phyloP scores from a whole-genome alignment of 2,888 invertebrate genomes.

The Gymnosoma rotundatum region DNA sequence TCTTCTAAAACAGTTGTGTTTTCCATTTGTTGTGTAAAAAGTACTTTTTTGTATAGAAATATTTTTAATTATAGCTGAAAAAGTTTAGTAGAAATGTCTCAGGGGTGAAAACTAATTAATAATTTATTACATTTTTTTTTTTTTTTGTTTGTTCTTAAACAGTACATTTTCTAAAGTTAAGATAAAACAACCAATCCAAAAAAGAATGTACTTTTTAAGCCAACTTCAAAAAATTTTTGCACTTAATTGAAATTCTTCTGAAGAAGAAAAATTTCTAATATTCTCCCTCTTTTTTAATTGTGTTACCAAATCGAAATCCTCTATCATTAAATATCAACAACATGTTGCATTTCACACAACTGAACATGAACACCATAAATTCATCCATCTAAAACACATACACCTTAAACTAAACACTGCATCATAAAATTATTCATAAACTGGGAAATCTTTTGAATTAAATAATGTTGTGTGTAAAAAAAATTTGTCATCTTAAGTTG shows the following conservation, averaged over 20 bases:
- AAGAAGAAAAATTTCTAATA: conserved; percentile 6
- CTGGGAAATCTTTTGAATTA: conserved; percentile 33
- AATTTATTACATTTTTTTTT: too few relatives aligned
- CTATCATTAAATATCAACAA: conserved; percentile 35
- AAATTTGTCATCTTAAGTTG: conserved; percentile 80
- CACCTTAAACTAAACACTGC: conserved; percentile 37
- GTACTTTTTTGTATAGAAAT: too few relatives aligned
- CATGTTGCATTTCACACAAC: conserved; percentile 18
- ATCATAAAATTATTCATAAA: conserved; percentile 33
- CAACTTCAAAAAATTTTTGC: conserved; percentile 36
- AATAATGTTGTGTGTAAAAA: conserved; percentile 36
- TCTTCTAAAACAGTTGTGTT: too few relatives aligned
- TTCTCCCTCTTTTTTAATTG: conserved; percentile 13
- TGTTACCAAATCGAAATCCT: conserved; percentile 26
- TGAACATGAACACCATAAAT: conserved; percentile 14
- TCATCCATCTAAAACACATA: conserved; percentile 25
- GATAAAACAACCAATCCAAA: too few relatives aligned
- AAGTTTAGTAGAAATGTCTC: too few relatives aligned
- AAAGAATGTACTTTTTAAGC: not conserved
- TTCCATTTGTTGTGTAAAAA: too few relatives aligned
- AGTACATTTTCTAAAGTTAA: too few relatives aligned
- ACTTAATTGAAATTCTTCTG: not conserved
- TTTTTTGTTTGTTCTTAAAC: too few relatives aligned
- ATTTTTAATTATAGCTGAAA: too few relatives aligned
- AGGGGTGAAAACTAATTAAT: too few relatives aligned